These are phyloP conservation scores for Aphidius gifuensis DNA, from an alignment of 1,140 invertebrate species.

Conservation along the genomic window DNA sequence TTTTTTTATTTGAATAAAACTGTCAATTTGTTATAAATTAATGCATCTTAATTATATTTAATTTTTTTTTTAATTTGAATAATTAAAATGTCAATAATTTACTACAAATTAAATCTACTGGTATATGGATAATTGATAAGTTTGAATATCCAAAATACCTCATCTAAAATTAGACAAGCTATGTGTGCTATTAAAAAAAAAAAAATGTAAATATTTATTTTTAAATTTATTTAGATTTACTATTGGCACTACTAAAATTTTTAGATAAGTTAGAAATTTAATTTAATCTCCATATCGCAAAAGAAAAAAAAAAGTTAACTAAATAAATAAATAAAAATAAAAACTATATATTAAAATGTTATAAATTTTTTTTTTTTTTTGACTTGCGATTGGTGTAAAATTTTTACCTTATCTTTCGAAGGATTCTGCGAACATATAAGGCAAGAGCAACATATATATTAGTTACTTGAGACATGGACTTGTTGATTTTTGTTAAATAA, in stretches of 20 bases:
- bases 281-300: constrained; percentile 8
- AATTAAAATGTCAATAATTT: too few relatives aligned
- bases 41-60: too few relatives aligned
- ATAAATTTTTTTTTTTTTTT: constrained; percentile 10
- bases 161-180: neutral
- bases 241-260: neutral
- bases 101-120: too few relatives aligned
- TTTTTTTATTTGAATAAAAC: too few relatives aligned
- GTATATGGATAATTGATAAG: neutral
- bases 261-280: constrained; percentile 22
- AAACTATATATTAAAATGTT: neutral
- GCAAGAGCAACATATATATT: constrained; percentile 47
- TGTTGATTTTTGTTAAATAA: neutral
- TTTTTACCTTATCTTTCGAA: constrained; percentile 53
- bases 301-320: neutral
- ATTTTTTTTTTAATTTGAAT: too few relatives aligned
- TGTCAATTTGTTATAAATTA: too few relatives aligned
- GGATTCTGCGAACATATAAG: constrained; percentile 51
- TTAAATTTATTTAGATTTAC: too few relatives aligned
- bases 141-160: neutral
- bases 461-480: constrained; percentile 41
- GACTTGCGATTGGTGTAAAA: constrained; percentile 32
- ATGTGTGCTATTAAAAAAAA: too few relatives aligned
- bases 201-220: too few relatives aligned
- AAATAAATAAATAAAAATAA: too few relatives aligned